These are phyloP conservation scores for Oscheius sp. DNA, from an alignment of 1,140 invertebrate genomes.

Conservation along the genomic window DNA sequence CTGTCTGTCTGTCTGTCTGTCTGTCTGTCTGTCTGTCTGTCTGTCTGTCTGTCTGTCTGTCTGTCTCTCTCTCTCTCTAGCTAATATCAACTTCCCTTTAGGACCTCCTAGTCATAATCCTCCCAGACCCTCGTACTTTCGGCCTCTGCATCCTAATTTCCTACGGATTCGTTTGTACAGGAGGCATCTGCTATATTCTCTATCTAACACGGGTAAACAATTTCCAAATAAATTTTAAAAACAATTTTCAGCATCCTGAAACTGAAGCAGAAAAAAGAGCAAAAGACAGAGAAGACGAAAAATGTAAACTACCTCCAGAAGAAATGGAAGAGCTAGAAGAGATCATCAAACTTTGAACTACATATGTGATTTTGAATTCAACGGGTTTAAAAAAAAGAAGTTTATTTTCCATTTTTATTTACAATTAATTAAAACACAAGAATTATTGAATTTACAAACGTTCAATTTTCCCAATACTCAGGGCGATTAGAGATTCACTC, in stretches of 20 bases:
- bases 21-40: not conserved
- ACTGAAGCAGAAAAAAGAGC: not conserved
- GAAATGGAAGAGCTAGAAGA: too few species aligned
- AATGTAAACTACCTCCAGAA: too few species aligned
- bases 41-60: not conserved
- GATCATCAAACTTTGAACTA: too few species aligned
- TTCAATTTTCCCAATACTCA: too few species aligned
- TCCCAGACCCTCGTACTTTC: slow-evolving; percentile 62
- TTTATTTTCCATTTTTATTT: too few species aligned
- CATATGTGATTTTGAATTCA: too few species aligned
- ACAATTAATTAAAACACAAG: too few species aligned
- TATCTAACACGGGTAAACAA: slow-evolving; percentile 38
- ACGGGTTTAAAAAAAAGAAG: too few species aligned
- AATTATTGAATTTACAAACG: too few species aligned
- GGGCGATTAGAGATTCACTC: too few species aligned
- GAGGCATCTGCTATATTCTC: slow-evolving; percentile 45
- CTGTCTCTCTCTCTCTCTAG: not conserved
- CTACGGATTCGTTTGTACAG: slow-evolving; percentile 62
- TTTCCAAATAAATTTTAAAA: not conserved
- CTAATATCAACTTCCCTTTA: not conserved
- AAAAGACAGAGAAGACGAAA: too few species aligned
- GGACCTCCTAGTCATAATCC: slow-evolving; percentile 65
- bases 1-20: not conserved
- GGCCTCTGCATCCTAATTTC: slow-evolving; percentile 64
- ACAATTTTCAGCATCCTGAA: not conserved